These are phyloP conservation scores for Microtus montanus DNA, from an alignment of 2,113 vertebrate genomes.

Conservation along the genomic window DNA sequence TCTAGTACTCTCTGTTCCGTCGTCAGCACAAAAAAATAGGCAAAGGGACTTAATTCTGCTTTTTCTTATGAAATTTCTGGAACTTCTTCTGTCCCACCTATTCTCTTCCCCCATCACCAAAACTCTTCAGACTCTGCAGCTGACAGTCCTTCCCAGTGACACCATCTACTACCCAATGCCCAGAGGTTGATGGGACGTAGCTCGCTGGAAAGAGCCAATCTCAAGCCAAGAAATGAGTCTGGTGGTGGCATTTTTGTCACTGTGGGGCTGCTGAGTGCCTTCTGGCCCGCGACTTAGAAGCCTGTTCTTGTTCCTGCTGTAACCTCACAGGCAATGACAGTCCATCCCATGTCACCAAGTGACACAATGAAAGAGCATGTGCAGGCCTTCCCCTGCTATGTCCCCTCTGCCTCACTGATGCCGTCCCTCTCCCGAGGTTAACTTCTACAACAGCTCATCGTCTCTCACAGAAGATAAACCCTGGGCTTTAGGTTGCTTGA, in stretches of 20 bases:
- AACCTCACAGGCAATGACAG: slow-evolving; percentile 27
- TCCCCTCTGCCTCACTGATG: neutral
- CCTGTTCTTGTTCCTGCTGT: neutral
- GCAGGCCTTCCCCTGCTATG: neutral
- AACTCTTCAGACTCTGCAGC: neutral
- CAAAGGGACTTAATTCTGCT: neutral
- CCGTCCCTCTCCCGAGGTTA: slow-evolving; percentile 26
- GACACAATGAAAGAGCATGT: neutral
- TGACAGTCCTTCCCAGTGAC: neutral
- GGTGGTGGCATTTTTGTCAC: neutral
- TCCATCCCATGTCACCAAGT: neutral
- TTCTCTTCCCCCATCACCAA: neutral
- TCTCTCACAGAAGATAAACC: slow-evolving; percentile 42
- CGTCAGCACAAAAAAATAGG: rapidly evolving
- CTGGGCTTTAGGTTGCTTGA: slow-evolving; percentile 66
- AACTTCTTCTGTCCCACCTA: neutral
- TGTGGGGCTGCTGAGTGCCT: neutral
- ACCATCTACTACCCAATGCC: neutral
- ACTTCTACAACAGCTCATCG: slow-evolving; percentile 49
- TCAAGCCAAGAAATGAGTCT: neutral
- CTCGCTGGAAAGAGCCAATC: neutral
- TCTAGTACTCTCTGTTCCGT: neutral
- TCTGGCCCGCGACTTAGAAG: neutral
- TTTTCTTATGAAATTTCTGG: neutral
- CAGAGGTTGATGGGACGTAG: neutral